Evolutionary conservation across 1,140 invertebrate species (phyloP).

Genomic region (Neomicropteryx cornuta): DNA sequence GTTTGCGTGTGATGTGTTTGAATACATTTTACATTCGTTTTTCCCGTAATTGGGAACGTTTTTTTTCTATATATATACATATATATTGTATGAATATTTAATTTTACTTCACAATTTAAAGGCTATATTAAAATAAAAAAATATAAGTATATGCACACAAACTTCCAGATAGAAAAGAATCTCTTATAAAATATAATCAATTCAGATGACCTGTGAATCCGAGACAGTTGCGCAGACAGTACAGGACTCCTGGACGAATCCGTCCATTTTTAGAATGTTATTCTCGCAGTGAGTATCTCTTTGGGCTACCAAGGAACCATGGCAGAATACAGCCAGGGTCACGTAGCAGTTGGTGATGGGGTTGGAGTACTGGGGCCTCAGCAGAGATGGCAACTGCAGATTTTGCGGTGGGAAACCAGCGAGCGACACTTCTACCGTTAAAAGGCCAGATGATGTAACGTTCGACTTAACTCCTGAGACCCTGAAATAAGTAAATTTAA

Average conservation of each 20-base stretch:
- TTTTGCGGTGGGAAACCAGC: constrained; percentile 28
- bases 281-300: constrained; percentile 34
- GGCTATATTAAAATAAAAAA: too few relatives aligned
- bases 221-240: constrained; percentile 36
- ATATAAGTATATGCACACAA: too few relatives aligned
- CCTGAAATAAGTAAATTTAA: constrained; percentile 21
- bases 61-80: too few relatives aligned
- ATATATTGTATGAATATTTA: too few relatives aligned
- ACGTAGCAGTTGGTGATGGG: constrained; percentile 33
- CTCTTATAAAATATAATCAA: too few relatives aligned
- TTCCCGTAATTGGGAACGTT: too few relatives aligned
- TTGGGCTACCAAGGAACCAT: constrained; percentile 34
- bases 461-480: constrained; percentile 38
- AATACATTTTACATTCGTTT: too few relatives aligned
- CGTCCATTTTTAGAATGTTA: constrained; percentile 34
- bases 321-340: constrained; percentile 29
- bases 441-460: constrained; percentile 29
- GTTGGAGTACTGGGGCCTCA: constrained; percentile 17
- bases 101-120: too few relatives aligned
- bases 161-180: too few relatives aligned
- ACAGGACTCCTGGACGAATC: constrained; percentile 34
- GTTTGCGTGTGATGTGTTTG: too few relatives aligned
- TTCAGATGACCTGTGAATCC: too few relatives aligned
- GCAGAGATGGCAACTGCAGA: constrained; percentile 18
- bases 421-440: constrained; percentile 33